Evolutionary conservation across 2,113 vertebrate genomes (phyloP), one percentile per base, ranked within the genome.

Genomic region (Hippocampus comes): DNA sequence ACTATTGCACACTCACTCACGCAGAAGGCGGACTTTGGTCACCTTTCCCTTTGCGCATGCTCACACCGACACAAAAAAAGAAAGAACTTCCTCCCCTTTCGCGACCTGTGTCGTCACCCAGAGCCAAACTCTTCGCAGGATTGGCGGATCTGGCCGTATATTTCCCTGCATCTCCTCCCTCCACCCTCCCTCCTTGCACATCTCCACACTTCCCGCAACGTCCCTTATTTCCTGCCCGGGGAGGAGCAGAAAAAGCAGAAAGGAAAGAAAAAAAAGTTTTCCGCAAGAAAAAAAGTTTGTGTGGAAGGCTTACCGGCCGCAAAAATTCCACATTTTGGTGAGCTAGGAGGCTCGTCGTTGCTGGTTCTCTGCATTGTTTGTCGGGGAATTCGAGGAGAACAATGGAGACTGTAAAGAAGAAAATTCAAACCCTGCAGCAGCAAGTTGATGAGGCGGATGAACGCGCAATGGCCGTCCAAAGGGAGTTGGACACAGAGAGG

Each of bases 361-460:
- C 17, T 18, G 27, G 15, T 17, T 30, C 27, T 61, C 12, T 2
- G 15, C 27, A 3, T 61, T 30, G 27, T 61, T 61, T 9, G 9
- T 34, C 59, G 59, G 27, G 25, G 27, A 9, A 61, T 61, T 34
- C 27, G 41, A 46, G 6, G 10, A 46, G 10, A 12, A 72, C 91
- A 9, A 91, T 98, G 92, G 95, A 97, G 72, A 86, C 92, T 14
- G 94, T 97, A 56, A 96, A 95, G 90, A 94, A 94, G 91, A 97
- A 97, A 91, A 95, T 97, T 91, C 94, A 95, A 79, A 86, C 89
- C 56, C 90, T 97, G 72, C 95, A 97, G 88, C 94, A 89, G 77
- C 94, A 97, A 89, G 94, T 94, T 55, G 95, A 97, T 85, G 94
- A 96, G 83, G 96, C 95, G 55, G 95, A 97, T 73, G 95, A 96